Evolutionary conservation across 2,113 vertebrate species (phyloP).

Genomic region (Illadopsis cleaveri): DNA sequence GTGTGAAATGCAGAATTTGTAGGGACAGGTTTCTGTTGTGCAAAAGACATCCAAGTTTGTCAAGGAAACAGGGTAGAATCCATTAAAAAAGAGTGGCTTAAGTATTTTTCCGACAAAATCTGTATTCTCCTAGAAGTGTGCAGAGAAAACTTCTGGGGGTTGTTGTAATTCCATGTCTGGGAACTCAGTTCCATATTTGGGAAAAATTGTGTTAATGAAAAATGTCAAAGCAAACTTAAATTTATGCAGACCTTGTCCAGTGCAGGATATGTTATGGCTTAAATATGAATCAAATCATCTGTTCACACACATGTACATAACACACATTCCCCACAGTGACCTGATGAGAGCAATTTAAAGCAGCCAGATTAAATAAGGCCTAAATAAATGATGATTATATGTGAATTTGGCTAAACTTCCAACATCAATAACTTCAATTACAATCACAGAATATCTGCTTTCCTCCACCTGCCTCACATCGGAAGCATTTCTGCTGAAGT

Average conservation of each 20-base stretch:
- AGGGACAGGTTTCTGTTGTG: neutral
- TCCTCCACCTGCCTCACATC: neutral
- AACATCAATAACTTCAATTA: neutral
- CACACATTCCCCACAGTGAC: neutral
- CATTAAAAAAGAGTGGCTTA: neutral
- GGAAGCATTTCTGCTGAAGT: neutral
- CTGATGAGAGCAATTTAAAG: neutral
- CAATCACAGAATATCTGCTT: neutral
- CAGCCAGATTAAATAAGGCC: neutral
- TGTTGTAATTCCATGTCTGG: neutral
- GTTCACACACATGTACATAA: accelerated
- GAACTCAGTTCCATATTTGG: neutral
- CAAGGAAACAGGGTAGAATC: neutral
- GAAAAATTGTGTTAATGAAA: neutral
- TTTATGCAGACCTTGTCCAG: neutral
- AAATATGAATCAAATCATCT: neutral
- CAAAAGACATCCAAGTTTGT: neutral
- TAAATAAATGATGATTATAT: neutral
- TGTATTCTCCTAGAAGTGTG: accelerated
- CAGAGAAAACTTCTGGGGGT: neutral
- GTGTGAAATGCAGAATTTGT: neutral
- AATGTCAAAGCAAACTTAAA: neutral
- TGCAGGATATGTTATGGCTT: neutral
- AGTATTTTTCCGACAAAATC: neutral
- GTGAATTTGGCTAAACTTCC: neutral